A percentile compares a stretch with the other conserved stretches of the same genome.
phyloP scores from a whole-genome alignment of 2,797 vertebrate species.

The Cossypha dichroa region DNA sequence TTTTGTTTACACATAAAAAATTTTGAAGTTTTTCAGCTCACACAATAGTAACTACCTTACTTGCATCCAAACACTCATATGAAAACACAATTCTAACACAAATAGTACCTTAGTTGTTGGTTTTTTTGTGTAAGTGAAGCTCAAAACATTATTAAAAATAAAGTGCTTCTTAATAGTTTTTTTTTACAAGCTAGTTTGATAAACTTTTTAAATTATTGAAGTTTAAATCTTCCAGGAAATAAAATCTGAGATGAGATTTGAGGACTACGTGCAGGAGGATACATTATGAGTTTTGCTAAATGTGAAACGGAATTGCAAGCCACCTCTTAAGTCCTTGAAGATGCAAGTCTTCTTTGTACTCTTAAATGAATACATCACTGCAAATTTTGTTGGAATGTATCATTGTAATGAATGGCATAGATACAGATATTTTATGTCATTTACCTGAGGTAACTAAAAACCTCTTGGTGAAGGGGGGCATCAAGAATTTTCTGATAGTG shows the following conservation, averaged over 20 bases:
- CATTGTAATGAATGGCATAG: not conserved
- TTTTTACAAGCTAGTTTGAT: not conserved
- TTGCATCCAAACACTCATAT: not conserved
- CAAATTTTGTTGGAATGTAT: not conserved
- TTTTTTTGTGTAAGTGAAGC: not conserved
- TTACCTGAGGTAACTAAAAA: not conserved
- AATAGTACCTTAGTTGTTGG: not conserved
- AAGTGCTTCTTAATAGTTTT: not conserved
- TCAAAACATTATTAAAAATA: not conserved
- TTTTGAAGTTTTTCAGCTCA: not conserved
- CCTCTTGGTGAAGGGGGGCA: not conserved
- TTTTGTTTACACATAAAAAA: not conserved
- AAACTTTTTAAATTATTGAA: not conserved
- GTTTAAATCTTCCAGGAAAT: not conserved
- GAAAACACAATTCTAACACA: not conserved
- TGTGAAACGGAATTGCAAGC: not conserved
- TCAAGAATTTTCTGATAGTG: not conserved
- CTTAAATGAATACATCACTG: not conserved
- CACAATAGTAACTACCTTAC: not conserved
- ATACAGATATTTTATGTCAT: not conserved
- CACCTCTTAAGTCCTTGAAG: not conserved
- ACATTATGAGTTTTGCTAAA: not conserved
- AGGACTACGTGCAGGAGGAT: not conserved
- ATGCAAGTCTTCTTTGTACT: not conserved
- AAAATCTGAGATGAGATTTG: not conserved